Percentiles rank a stretch among this genome's conserved stretches.
Evolutionary conservation across 1,140 invertebrate genomes (phyloP).

Genomic region (Dreissena polymorpha): DNA sequence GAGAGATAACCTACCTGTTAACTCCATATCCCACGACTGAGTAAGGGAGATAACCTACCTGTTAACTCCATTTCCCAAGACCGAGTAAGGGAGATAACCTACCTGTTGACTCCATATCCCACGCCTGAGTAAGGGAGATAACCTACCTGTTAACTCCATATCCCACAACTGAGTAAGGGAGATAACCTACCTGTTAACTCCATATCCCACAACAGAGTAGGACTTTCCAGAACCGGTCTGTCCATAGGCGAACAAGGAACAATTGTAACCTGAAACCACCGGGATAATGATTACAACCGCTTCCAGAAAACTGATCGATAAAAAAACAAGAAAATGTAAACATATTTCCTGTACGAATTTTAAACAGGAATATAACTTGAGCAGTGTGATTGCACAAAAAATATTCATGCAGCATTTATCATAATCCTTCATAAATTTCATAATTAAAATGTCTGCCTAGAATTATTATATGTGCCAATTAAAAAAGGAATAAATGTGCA

Average conservation of each 20-base stretch:
- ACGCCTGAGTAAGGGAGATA: constrained; percentile 83
- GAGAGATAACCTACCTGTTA: constrained; percentile 79
- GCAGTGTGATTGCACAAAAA: too few relatives aligned
- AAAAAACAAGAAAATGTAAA: too few relatives aligned
- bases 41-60: constrained; percentile 77
- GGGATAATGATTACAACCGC: background rate
- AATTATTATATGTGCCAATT: too few relatives aligned
- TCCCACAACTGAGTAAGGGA: constrained; percentile 84
- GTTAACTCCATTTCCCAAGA: too few relatives aligned
- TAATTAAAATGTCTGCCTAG: too few relatives aligned
- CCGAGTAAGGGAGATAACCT: constrained; percentile 23
- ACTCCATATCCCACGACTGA: constrained; percentile 86
- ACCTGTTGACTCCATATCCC: constrained; percentile 85
- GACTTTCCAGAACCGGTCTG: constrained; percentile 85
- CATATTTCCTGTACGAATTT: too few relatives aligned
- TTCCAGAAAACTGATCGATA: too few relatives aligned
- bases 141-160: constrained; percentile 84
- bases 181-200: constrained; percentile 80
- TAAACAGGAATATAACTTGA: too few relatives aligned
- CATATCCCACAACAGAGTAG: constrained; percentile 87
- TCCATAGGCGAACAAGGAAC: constrained; percentile 84
- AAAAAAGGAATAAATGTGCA: too few relatives aligned
- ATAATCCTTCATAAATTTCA: too few relatives aligned
- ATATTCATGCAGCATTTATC: too few relatives aligned
- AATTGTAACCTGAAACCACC: constrained; percentile 78